phyloP scores from a whole-genome alignment of 2,888 invertebrate species.

The Cheilosia grossa region DNA sequence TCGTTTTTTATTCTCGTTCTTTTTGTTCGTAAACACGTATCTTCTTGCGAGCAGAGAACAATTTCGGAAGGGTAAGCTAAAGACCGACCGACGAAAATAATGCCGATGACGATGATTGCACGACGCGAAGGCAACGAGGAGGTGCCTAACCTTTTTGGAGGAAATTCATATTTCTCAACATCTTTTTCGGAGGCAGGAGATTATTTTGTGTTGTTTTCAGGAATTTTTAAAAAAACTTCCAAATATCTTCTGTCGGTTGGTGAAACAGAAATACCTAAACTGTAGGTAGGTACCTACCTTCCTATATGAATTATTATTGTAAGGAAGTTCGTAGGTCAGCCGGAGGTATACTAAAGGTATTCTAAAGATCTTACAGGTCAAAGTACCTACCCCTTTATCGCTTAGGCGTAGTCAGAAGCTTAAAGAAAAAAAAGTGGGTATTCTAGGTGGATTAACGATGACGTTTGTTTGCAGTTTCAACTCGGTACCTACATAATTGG shows the following conservation, averaged over 20 bases:
- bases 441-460: too few species aligned
- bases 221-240: constrained; percentile 4
- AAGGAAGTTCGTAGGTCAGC: too few species aligned
- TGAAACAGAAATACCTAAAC: too few species aligned
- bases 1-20: constrained; percentile 47
- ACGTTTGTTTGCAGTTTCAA: too few species aligned
- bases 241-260: neutral
- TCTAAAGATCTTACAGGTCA: too few species aligned
- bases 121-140: constrained; percentile 24
- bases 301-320: too few species aligned
- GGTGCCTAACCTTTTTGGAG: neutral
- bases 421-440: too few species aligned
- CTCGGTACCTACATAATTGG: too few species aligned
- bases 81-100: constrained; percentile 40
- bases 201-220: neutral
- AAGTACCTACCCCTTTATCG: too few species aligned
- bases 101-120: constrained; percentile 34
- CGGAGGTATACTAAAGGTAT: too few species aligned
- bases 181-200: neutral
- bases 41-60: constrained; percentile 34
- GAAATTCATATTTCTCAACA: constrained; percentile 7
- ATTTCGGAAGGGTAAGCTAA: constrained; percentile 59
- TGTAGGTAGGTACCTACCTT: too few species aligned
- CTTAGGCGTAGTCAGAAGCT: too few species aligned
- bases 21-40: constrained; percentile 70